Evolutionary conservation across 2,113 vertebrate species (phyloP).

Genomic region (Hippocampus zosterae): DNA sequence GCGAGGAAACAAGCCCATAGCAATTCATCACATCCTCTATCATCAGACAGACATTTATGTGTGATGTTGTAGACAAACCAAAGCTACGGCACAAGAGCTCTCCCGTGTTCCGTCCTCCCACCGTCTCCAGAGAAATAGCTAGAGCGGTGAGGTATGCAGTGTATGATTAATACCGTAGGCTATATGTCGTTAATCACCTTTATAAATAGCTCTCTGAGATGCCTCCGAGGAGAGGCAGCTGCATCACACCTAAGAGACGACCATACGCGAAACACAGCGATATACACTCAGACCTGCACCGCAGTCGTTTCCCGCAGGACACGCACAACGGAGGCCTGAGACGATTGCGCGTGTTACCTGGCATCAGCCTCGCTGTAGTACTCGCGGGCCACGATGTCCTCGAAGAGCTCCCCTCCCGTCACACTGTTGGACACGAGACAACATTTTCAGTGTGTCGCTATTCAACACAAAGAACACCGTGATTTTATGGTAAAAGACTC

Average conservation of each 20-base stretch:
- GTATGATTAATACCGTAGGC: slow-evolving; percentile 58
- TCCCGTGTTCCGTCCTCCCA: neutral
- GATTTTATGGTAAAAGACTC: neutral
- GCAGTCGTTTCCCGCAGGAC: slow-evolving; percentile 17
- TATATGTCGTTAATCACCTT: slow-evolving; percentile 63
- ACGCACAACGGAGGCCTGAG: slow-evolving; percentile 32
- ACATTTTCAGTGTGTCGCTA: neutral
- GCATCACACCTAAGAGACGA: slow-evolving; percentile 49
- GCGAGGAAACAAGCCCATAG: slow-evolving; percentile 11
- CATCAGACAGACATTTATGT: slow-evolving; percentile 6
- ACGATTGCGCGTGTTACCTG: slow-evolving; percentile 70
- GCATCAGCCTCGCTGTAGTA: slow-evolving; percentile 95
- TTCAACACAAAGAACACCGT: neutral
- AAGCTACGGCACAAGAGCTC: slow-evolving; percentile 9
- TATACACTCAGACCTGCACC: slow-evolving; percentile 15
- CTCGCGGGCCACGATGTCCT: slow-evolving; percentile 92
- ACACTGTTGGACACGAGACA: slow-evolving; percentile 71
- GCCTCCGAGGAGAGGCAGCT: slow-evolving; percentile 45
- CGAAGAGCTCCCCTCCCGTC: slow-evolving; percentile 91
- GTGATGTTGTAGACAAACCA: slow-evolving; percentile 1
- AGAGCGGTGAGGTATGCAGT: slow-evolving; percentile 29
- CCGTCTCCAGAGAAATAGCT: slow-evolving; percentile 26
- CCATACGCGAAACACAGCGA: slow-evolving; percentile 45
- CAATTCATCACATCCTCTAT: slow-evolving; percentile 2
- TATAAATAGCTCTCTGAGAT: slow-evolving; percentile 65